These are phyloP conservation scores for Sinohyriopsis cumingii DNA, from an alignment of 2,888 invertebrate species.

Conservation along the genomic window DNA sequence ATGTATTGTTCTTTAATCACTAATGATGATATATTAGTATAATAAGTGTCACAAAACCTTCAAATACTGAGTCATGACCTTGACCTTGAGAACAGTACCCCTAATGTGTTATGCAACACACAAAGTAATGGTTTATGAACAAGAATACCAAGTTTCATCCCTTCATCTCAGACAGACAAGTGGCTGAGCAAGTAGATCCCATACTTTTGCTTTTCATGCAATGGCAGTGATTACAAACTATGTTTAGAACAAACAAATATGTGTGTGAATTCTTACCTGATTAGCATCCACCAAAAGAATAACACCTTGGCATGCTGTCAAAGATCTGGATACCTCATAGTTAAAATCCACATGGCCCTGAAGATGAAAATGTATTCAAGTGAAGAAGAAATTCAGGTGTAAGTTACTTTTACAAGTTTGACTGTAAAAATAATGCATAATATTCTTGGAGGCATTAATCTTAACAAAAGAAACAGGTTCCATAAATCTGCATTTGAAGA, in stretches of 20 bases:
- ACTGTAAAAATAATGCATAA: background rate
- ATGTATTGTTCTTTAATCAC: too few relatives aligned
- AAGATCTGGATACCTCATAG: slow-evolving; percentile 93
- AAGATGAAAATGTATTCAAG: slow-evolving; percentile 10
- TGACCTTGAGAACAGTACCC: too few relatives aligned
- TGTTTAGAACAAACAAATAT: background rate
- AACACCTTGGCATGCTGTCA: slow-evolving; percentile 95
- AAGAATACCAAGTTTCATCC: too few relatives aligned
- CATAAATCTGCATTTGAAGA: too few relatives aligned
- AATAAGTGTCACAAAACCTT: too few relatives aligned
- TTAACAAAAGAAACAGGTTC: background rate
- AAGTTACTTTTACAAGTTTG: background rate
- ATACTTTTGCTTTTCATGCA: too few relatives aligned
- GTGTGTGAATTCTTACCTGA: slow-evolving; percentile 73
- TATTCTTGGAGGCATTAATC: background rate
- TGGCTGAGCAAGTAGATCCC: too few relatives aligned
- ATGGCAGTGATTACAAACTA: background rate
- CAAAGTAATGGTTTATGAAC: too few relatives aligned
- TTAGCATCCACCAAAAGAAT: slow-evolving; percentile 96
- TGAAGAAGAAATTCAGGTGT: background rate
- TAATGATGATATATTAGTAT: too few relatives aligned
- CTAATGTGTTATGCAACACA: too few relatives aligned
- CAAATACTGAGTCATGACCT: too few relatives aligned
- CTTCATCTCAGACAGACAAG: too few relatives aligned
- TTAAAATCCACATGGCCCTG: slow-evolving; percentile 96